phyloP scores from a whole-genome alignment of 2,797 vertebrate species.

The Semaprochilodus insignis region DNA sequence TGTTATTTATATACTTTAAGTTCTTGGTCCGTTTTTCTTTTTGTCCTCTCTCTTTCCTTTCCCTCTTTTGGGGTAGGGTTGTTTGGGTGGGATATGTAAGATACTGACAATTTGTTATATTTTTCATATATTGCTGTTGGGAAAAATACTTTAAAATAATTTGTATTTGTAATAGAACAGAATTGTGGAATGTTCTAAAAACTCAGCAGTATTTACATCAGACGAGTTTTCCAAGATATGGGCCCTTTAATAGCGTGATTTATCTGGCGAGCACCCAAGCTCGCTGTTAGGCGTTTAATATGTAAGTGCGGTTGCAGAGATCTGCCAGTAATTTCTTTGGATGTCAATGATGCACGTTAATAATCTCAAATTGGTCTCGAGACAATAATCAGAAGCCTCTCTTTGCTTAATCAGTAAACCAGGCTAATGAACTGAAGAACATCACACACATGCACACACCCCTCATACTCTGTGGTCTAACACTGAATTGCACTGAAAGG shows the following conservation, averaged over 20 bases:
- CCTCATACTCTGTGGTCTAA: neutral
- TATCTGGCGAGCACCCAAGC: neutral
- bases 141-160: no score
- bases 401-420: conserved; percentile 15
- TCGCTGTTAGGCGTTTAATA: neutral
- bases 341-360: conserved; percentile 27
- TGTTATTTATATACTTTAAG: no score
- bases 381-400: conserved; percentile 22
- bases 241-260: neutral
- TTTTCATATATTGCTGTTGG: no score
- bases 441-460: conserved; percentile 3
- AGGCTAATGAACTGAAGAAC: neutral
- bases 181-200: no score
- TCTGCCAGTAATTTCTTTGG: conserved; percentile 18
- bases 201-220: no score
- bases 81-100: no score
- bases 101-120: no score
- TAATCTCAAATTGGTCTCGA: conserved; percentile 34
- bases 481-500: neutral
- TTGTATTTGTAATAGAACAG: no score
- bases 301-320: neutral
- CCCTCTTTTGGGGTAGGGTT: no score
- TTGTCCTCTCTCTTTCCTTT: no score
- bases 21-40: no score
- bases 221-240: neutral